phyloP scores from a whole-genome alignment of 2,888 invertebrate species.

The Himalopsyche anomala region DNA sequence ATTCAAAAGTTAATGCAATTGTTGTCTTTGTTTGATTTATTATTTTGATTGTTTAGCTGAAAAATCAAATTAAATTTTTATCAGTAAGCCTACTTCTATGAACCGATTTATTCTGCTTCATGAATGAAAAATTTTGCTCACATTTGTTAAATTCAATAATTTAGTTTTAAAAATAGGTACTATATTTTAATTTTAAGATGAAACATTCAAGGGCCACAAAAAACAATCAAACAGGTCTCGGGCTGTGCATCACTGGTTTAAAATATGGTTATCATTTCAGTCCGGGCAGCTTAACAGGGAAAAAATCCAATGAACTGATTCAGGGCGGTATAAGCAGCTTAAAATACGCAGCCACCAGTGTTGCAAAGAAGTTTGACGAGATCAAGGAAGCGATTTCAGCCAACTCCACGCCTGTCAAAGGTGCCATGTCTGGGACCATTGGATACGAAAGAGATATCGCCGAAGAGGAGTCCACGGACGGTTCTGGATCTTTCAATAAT shows the following conservation, averaged over 20 bases:
- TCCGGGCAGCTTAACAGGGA: slow-evolving; percentile 88
- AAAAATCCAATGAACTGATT: slow-evolving; percentile 91
- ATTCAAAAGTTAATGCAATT: no score
- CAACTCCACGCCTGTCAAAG: slow-evolving; percentile 90
- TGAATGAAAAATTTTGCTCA: no score
- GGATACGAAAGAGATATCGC: slow-evolving; percentile 74
- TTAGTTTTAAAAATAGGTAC: no score
- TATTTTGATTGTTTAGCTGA: no score
- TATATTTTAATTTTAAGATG: no score
- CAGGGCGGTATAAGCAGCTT: slow-evolving; percentile 91
- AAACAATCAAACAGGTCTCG: no score
- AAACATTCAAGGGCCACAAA: no score
- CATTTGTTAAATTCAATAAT: no score
- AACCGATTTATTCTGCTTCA: no score
- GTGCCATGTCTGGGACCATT: slow-evolving; percentile 73
- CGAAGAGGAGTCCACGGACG: slow-evolving; percentile 74
- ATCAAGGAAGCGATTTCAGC: slow-evolving; percentile 94
- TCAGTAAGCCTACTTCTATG: no score
- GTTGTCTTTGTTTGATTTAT: no score
- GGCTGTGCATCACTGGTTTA: background rate
- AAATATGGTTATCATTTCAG: slow-evolving; percentile 71
- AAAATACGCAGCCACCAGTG: slow-evolving; percentile 89
- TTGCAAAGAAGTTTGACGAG: slow-evolving; percentile 93
- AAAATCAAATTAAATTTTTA: no score
- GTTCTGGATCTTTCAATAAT: slow-evolving; percentile 74